Evolutionary conservation across 2,888 invertebrate genomes (phyloP), one percentile per base, ranked within the genome.

Genomic region (Pseudococcus viburni): DNA sequence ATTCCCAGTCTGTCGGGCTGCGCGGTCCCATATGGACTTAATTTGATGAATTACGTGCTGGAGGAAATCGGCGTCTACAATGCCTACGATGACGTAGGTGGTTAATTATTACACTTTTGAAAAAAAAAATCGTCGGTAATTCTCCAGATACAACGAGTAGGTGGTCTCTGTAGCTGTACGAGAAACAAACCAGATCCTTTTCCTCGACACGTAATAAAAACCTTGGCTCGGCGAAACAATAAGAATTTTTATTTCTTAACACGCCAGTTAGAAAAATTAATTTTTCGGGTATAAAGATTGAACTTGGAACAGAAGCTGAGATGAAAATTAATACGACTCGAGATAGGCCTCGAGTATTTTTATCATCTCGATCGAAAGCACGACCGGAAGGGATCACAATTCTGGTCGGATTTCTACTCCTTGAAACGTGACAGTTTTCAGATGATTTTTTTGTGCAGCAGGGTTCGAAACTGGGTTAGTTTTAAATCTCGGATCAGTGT

Each of bases 371-470:
- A 73, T 73, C 33, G 15, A 33, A 33, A 68, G 68, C 64, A 64
- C 64, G 22, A 68, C 68, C 68, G 68, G 33, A 73, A 73, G 64
- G 22, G 9, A 59, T 59, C 59, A 51, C 46, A 15, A 51, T 59
- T 73, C 15, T 33, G 33, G 64, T 12, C 33, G 4, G 73, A 33
- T 73, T 73, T 68, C 26, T 26, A 4, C 26, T 12, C 1, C 68
- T 68, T 8, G 73, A 73, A 33, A 73, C 73, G 73, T 73, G 73
- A 73, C 33, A 73, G 73, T 73, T 73, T 73, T 73, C 6, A 73
- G 17, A 33, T 33, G 33, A 6, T 5, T 73, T 73, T 33, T 33
- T 11, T 68, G 68, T 8, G 68, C 9, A 42, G 8, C 26, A 33
- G 42, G 12, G 1, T 26, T 22, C 26, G 68, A 59, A 59, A 59